phyloP scores from a whole-genome alignment of 2,888 invertebrate species.

The Phymatocera aterrima region DNA sequence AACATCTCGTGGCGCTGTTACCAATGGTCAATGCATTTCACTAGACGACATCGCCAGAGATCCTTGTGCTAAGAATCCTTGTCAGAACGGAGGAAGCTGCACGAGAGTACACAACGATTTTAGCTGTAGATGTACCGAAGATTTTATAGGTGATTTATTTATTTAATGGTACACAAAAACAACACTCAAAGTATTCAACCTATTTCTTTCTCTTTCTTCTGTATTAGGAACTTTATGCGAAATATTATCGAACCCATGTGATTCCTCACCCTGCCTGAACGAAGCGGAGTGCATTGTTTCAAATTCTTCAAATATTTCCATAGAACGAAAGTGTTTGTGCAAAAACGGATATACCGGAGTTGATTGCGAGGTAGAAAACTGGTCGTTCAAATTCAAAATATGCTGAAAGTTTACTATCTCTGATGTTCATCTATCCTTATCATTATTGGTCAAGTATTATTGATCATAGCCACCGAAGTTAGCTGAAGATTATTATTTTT shows the following conservation, averaged over 20 bases:
- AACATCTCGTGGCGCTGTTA: conserved; percentile 68
- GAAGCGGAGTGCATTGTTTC: conserved; percentile 75
- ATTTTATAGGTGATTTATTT: conserved; percentile 74
- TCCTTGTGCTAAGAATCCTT: conserved; percentile 76
- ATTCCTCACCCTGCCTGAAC: conserved; percentile 77
- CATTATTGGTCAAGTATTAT: background rate
- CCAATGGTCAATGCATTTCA: conserved; percentile 74
- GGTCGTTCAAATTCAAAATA: conserved; percentile 15
- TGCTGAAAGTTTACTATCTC: background rate
- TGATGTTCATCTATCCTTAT: background rate
- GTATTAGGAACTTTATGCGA: conserved; percentile 77
- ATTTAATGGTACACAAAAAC: background rate
- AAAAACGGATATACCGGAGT: conserved; percentile 75
- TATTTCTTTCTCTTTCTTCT: conserved; percentile 46
- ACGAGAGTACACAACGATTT: conserved; percentile 62
- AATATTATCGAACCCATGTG: conserved; percentile 74
- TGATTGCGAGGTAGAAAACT: conserved; percentile 75
- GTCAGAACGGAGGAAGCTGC: conserved; percentile 75
- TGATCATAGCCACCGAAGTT: background rate
- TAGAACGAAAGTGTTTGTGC: conserved; percentile 75
- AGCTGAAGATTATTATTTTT: conserved; percentile 19
- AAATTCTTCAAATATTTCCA: conserved; percentile 55
- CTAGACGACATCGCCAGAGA: conserved; percentile 74
- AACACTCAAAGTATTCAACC: no score
- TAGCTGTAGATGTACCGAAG: conserved; percentile 76